Base-by-base conservation (phyloP, 2,797 vertebrate species). In the Diplodus sargus region DNA sequence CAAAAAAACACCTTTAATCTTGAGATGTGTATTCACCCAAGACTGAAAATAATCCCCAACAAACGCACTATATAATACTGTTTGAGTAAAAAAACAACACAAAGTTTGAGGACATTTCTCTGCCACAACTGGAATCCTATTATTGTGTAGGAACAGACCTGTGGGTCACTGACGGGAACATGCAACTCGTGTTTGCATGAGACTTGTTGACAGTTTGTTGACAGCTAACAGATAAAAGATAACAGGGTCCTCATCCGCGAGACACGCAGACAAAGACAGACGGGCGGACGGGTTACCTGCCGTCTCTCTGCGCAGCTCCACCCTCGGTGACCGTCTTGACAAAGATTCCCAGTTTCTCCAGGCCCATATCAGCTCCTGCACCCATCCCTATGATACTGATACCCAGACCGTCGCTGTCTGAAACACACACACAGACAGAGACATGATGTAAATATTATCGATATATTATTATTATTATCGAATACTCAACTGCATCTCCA, bases 371-470 rank as follows among this genome's bases (percentile, higher is more conserved):
- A 0, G 98, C 98, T 39, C 98, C 98, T 0, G 97, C 98, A 0
- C 98, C 98, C 98, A 99, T 99, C 13, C 98, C 98, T 0, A 99
- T 99, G 89, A 99, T 99, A 87, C 98, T 99, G 94, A 99, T 99
- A 4, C 98, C 98, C 85, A 99, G 90, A 54, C 98, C 98, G 5
- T 98, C 97, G 0, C 95, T 96, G 87, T 98, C 98, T 99, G 82
- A 74, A 20, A 77, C 1, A 75, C 49, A 82, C 28, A 81, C 47
- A 43, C 64, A 76, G 20, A 70, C 45, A 63, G 1, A 70, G 1
- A 70, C 54, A 34, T 0, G 34, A 28, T 34, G 20, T 81, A 12
- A 74, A 4, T 25, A 71, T 18, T 3, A 17, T 13, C 30, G 51
- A 17, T n/a, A n/a, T n/a, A n/a, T n/a, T n/a, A n/a, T n/a, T n/a